Base-by-base conservation (phyloP, 2,113 vertebrate genomes). In the Peucedramus taeniatus region DNA sequence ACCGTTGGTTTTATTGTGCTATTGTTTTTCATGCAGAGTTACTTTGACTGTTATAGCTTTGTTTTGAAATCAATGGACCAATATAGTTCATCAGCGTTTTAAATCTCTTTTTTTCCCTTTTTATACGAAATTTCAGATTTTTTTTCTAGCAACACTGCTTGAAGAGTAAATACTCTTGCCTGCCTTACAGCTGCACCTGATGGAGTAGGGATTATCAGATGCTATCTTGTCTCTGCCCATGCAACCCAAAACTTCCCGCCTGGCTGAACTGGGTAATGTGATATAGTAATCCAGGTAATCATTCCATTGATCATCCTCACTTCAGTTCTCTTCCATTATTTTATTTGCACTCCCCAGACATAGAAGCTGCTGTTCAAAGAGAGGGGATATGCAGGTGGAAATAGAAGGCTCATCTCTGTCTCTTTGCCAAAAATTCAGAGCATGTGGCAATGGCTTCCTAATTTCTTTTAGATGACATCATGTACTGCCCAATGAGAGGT, bases 51-150 rank as follows among this genome's bases (percentile, higher is more conserved):
- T 70, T 45, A 78, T 1, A 79, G 49, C 26, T 91, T 78, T 87
- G 18, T 39, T 82, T 87, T 90, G 72, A 88, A 90, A 79, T 59
- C 60, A 85, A 22, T 82, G 63, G 12, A n/a, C 45, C 49, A 61
- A 11, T 35, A 39, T 2, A 64, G 33, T 37, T 42, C 30, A 57
- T 33, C 57, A 45, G 11, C 47, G 16, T 27, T 83, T 76, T 74
- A 53, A 72, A 80, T 53, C 13, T 54, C 10, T 56, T 77, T 40
- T 40, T 39, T 60, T 10, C 18, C 27, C 8, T 51, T 86, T 89
- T 83, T n/a, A 69, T 39, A 60, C 8, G 15, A 51, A 20, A 10
- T 47, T 72, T 69, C 28, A 56, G 44, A 17, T 4, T 50, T 51
- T 85, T 77, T 12, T 60, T 6, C 17, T 47, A 85, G 15, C 7